Base-by-base conservation (phyloP, 2,888 invertebrate species). In the Sinotaia quadrata region DNA sequence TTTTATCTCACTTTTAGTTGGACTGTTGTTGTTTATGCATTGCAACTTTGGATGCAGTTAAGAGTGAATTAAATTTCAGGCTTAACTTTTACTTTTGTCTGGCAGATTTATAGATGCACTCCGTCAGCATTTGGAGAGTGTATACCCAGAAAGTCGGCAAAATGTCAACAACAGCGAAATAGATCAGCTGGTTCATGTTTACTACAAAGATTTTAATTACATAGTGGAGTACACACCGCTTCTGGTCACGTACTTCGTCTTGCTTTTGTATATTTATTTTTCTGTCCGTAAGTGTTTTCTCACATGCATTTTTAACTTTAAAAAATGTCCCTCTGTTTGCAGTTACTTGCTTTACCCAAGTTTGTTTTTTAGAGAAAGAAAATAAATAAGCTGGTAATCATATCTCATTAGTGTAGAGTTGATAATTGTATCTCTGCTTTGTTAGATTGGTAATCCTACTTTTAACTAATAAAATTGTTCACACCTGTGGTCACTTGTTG, bases 231-330 rank as follows among this genome's bases (percentile, higher is more conserved):
- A 89, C 78, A 83, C 96, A 34, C 97, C 97, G 0, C 89, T 98
- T 10, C 91, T 93, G 29, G 92, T 95, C 71, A 93, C 96, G 1
- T 97, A 97, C 84, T 89, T 95, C 2, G 91, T 95, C 21, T 90
- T 98, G 36, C 96, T 97, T 85, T 90, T 96, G 31, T 98, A 97
- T 85, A 93, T 98, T 36, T 97, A 97, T 85, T 98, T 97, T 88
- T 97, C 96, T 31, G 94, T 98, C 41, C 58, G 67, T 67, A 57
- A 67, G 59, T 67, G 21, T 34, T 29, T 31, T 12, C 5, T 29
- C 29, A 27, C 12, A 12, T 59, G 21, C 12, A 12, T 29, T 36
- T 12, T 34, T 33, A 36, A 36, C 33, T 58, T 58, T n/a, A n/a
- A n/a, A n/a, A n/a, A n/a, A n/a, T n/a, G n/a, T n/a, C n/a, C n/a